These are phyloP conservation scores for Cavia aperea DNA, from an alignment of 2,113 vertebrate species.

Conservation along the genomic window DNA sequence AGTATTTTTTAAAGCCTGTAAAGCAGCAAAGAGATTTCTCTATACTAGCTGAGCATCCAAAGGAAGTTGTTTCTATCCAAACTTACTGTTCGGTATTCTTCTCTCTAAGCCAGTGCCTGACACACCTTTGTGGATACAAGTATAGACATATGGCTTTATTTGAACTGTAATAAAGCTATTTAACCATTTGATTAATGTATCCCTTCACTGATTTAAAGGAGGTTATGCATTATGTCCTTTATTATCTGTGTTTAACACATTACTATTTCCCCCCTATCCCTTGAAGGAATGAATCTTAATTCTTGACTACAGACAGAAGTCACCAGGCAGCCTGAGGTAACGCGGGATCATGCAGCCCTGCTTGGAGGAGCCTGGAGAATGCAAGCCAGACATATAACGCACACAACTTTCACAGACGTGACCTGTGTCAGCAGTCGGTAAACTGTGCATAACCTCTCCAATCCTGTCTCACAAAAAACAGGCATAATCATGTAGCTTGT, in stretches of 20 bases:
- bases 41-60: background rate
- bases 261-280: background rate
- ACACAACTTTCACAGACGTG: background rate
- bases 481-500: background rate
- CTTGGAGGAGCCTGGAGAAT: background rate
- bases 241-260: background rate
- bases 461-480: background rate
- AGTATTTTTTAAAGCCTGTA: background rate
- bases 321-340: background rate
- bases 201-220: background rate
- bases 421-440: background rate
- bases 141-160: background rate
- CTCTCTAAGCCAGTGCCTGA: background rate
- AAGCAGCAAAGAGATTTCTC: background rate
- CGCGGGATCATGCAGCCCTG: background rate
- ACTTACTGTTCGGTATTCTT: background rate
- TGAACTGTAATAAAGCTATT: background rate
- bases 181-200: background rate
- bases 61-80: background rate
- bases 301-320: background rate
- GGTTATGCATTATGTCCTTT: background rate
- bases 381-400: too few species aligned
- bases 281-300: background rate
- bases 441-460: background rate
- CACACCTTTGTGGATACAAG: fast-evolving